These are phyloP conservation scores for Laspeyria flexula DNA, from an alignment of 2,888 invertebrate species.

Conservation along the genomic window DNA sequence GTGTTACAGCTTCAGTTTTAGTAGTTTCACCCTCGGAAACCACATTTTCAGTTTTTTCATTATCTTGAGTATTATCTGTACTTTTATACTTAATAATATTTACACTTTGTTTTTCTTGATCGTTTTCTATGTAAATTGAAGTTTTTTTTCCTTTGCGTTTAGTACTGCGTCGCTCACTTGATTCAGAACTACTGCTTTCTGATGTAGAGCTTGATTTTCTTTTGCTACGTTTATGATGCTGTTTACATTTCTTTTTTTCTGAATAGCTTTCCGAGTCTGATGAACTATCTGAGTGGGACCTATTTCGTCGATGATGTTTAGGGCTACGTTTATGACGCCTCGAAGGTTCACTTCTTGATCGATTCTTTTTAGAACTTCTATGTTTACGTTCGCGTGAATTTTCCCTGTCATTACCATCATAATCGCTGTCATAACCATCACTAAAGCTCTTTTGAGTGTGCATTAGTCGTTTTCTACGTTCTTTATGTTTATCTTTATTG, in stretches of 20 bases:
- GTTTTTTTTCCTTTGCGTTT: constrained; percentile 80
- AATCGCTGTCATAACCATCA: constrained; percentile 80
- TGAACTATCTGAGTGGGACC: constrained; percentile 69
- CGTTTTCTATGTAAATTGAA: constrained; percentile 78
- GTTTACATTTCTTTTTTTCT: constrained; percentile 74
- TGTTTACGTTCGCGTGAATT: constrained; percentile 57
- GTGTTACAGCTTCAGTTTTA: constrained; percentile 53
- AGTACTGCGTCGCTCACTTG: constrained; percentile 71
- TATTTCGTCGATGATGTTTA: constrained; percentile 60
- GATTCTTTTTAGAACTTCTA: constrained; percentile 66
- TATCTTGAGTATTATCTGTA: constrained; percentile 48
- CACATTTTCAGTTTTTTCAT: constrained; percentile 49
- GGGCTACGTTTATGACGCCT: constrained; percentile 64
- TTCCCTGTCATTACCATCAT: constrained; percentile 60
- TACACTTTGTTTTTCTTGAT: constrained; percentile 76
- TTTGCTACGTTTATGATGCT: constrained; percentile 72
- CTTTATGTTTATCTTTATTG: constrained; percentile 65
- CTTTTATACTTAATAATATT: constrained; percentile 79
- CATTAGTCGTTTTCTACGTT: constrained; percentile 67
- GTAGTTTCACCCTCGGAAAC: constrained; percentile 34
- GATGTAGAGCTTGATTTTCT: constrained; percentile 76
- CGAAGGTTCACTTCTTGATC: constrained; percentile 82
- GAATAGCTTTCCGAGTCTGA: constrained; percentile 68
- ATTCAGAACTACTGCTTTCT: constrained; percentile 77
- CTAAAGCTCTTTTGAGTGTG: constrained; percentile 80